Conservation (phyloP, 2,113 vertebrate genomes). For the Lepus europaeus region DNA sequence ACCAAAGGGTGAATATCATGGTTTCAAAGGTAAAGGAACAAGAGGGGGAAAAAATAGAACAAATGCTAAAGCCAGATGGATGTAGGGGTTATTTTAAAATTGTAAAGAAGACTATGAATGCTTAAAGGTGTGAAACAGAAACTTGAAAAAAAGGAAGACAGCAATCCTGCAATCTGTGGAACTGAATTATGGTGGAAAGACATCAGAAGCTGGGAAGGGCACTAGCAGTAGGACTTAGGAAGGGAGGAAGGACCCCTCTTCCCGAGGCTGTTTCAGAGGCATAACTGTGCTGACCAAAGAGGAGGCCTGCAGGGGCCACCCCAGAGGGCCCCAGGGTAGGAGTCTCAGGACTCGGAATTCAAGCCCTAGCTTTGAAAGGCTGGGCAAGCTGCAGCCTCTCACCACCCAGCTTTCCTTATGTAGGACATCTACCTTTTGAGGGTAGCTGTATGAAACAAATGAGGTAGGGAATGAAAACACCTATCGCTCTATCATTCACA, state of each 20-base stretch:
- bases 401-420: background rate
- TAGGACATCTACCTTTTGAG: no score
- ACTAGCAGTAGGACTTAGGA: background rate
- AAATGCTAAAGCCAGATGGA: conserved; percentile 27
- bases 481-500: background rate
- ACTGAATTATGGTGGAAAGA: background rate
- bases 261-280: background rate
- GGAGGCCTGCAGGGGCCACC: background rate
- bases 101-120: background rate
- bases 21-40: conserved; percentile 18
- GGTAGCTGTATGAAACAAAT: background rate
- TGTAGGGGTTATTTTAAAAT: conserved; percentile 48
- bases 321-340: background rate
- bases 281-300: background rate
- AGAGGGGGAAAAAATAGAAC: background rate
- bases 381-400: background rate
- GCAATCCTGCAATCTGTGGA: background rate
- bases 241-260: background rate
- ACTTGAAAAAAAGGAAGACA: background rate
- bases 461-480: background rate
- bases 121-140: background rate
- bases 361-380: conserved; percentile 26
- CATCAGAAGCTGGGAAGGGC: no score
- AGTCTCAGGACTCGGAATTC: background rate
- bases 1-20: background rate